Evolutionary conservation across 2,888 invertebrate genomes (phyloP).

Genomic region (Cheilosia soror): DNA sequence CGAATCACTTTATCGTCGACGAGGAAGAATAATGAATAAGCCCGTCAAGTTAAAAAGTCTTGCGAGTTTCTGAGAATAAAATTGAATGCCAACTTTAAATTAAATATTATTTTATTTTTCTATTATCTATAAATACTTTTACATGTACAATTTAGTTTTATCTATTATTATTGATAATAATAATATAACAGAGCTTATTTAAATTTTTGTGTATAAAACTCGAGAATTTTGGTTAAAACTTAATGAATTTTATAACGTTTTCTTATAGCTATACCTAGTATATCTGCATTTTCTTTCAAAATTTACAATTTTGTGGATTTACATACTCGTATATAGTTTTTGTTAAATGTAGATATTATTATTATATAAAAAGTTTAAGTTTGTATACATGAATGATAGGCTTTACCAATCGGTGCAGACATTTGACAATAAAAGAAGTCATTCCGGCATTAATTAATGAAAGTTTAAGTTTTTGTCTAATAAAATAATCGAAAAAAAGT

Average conservation of each 20-base stretch:
- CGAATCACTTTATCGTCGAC: too few relatives aligned
- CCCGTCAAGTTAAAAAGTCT: too few relatives aligned
- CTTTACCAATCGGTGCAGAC: neutral
- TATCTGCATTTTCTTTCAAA: neutral
- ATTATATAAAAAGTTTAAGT: neutral
- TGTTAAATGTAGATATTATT: neutral
- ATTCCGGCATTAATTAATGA: neutral
- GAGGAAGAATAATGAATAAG: too few relatives aligned
- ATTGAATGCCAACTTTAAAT: conserved; percentile 1
- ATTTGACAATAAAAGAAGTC: too few relatives aligned
- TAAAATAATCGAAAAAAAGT: too few relatives aligned
- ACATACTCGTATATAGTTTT: neutral
- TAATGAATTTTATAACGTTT: neutral
- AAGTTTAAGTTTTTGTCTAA: neutral
- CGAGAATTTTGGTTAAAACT: conserved; percentile 36
- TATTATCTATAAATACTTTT: conserved; percentile 58
- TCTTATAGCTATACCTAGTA: neutral
- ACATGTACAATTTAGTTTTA: conserved; percentile 53
- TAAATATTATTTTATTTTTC: conserved; percentile 63
- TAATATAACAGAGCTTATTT: conserved; percentile 52
- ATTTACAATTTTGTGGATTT: conserved; percentile 25
- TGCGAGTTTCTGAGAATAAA: too few relatives aligned
- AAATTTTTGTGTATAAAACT: conserved; percentile 56
- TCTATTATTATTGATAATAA: conserved; percentile 36
- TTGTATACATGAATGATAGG: neutral